Base-by-base conservation (phyloP, 2,113 vertebrate genomes). In the Arizona elegans region DNA sequence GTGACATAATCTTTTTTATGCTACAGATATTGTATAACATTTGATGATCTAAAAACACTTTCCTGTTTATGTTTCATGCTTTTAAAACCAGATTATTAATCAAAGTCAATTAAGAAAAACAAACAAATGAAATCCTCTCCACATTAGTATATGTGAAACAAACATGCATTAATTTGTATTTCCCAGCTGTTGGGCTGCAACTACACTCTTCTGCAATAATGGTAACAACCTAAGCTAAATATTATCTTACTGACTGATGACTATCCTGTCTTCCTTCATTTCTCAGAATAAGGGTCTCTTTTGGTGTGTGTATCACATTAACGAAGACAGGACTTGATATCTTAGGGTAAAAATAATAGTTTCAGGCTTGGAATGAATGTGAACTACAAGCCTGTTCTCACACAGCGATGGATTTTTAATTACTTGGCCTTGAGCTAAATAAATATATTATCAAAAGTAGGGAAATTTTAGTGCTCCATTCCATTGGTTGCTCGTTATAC, bases 191-290 rank as follows among this genome's bases (percentile, higher is more conserved):
- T 17, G 8, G 89, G 1, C 38, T 53, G 43, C 5, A 19, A 93
- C 0, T 11, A 24, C 0, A 95, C 75, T 26, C 29, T 33, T 43
- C 11, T 58, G 53, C 52, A 94, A 0, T 55, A 93, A 91, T 3
- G 33, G 55, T 87, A 38, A 94, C 43, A 90, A 92, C 88, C 86
- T 43, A 26, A 8, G 6, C 52, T n/a, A 88, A 55, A 86, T 59
- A 90, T 33, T 93, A 94, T n/a, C 92, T 0, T 65, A 92, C 47
- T 58, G 26, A 47, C 59, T 87, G 13, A 85, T 75, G 92, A 5
- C 53, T n/a, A 2, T 89, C 17, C 1, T 7, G 1, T 3, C 92
- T 5, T 17, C 1, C 90, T 75, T 3, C 15, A 8, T 92, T 6
- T 6, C 65, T 8, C 13, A 5, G 11, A 94, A 8, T 33, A 93